Evolutionary conservation across 1,140 invertebrate genomes (phyloP), one percentile per base, ranked within the genome.

Genomic region (Monomorium pharaonis): DNA sequence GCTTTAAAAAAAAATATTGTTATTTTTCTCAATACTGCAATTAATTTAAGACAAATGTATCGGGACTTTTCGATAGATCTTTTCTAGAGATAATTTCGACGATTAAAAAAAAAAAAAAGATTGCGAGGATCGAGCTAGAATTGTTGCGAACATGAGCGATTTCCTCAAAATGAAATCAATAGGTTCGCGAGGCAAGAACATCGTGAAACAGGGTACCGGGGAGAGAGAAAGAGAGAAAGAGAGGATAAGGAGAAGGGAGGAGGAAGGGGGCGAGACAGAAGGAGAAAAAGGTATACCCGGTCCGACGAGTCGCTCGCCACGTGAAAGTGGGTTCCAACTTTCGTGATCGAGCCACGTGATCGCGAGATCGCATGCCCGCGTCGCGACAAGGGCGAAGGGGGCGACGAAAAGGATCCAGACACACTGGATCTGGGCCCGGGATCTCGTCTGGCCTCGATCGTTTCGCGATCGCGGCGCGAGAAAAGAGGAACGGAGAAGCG

Each of bases 301-400:
- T 88, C 83, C 72, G 86, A 86, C 89, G 89, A 91, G 92, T 92
- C 83, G 92, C 89, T n/a, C 51, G 90, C 92, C 88, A 91, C 91
- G 92, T 93, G 92, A 93, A 92, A 92, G 91, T 92, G 67, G 89
- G 88, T 88, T 90, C 76, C 90, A 84, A 90, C 89, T 93, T 92
- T 93, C 91, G 85, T 92, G 88, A 88, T 81, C 88, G 87, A 62
- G 56, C 88, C 89, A 90, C 60, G 85, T 86, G 85, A 86, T 86
- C 80, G 78, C 70, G 21, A 83, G 78, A 72, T 80, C 44, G 78
- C 37, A 83, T 72, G 67, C 51, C 42, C 47, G 63, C 62, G 74
- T 51, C 78, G 78, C 67, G 67, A 75, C 88, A 58, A 65, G 69
- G 74, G 74, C 74, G 75, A 58, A 76, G 63, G 88, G 74, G 87